These are phyloP conservation scores for Diarsia mendica DNA, from an alignment of 2,888 invertebrate species.

Conservation along the genomic window DNA sequence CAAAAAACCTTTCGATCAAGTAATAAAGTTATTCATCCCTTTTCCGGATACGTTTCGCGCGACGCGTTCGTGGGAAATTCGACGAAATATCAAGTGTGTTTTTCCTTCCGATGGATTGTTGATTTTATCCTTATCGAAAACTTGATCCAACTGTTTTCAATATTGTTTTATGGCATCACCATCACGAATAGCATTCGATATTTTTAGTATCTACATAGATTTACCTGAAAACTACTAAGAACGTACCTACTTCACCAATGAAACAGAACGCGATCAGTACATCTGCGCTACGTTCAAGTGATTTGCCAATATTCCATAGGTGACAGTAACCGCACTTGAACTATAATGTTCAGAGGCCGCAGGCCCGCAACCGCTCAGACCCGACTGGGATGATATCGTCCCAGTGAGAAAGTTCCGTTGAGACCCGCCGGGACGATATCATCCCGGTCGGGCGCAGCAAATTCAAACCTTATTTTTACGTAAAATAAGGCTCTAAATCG, in stretches of 20 bases:
- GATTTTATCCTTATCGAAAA: slow-evolving; percentile 46
- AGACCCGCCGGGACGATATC: too few species aligned
- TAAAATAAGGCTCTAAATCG: too few species aligned
- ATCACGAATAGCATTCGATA: not conserved
- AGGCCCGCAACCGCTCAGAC: too few species aligned
- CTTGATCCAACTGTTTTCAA: slow-evolving; percentile 17
- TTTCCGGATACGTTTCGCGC: not conserved
- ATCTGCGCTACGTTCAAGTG: not conserved
- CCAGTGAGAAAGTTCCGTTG: too few species aligned
- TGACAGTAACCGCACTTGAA: too few species aligned
- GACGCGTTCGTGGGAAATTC: slow-evolving; percentile 10
- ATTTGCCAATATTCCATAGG: too few species aligned
- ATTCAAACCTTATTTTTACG: too few species aligned
- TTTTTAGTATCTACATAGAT: not conserved
- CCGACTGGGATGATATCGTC: too few species aligned
- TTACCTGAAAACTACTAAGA: not conserved
- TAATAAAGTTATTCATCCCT: slow-evolving; percentile 12
- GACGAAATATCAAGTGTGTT: slow-evolving; percentile 17
- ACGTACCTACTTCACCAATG: not conserved
- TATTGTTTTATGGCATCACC: not conserved
- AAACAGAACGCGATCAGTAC: not conserved
- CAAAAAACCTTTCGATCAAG: not conserved
- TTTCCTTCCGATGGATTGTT: slow-evolving; percentile 25
- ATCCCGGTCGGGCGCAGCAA: too few species aligned
- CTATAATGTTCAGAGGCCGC: too few species aligned